Conservation (phyloP, 2,888 invertebrate species). For the Neelides folsomi region DNA sequence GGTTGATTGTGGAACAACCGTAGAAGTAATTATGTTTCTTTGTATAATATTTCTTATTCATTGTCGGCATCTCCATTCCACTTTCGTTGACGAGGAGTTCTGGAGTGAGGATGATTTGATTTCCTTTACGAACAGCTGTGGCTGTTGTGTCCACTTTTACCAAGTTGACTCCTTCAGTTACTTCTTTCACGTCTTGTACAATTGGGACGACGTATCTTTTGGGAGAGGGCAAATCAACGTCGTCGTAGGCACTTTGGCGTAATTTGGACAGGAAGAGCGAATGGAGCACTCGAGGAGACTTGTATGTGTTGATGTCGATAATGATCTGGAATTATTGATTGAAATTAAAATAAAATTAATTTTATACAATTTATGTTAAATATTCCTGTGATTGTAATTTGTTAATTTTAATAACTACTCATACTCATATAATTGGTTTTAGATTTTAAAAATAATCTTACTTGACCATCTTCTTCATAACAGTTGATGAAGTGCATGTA, state of each 20-base stretch:
- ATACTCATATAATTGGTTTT: no score
- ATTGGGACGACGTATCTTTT: slow-evolving; percentile 28
- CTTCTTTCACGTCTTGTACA: slow-evolving; percentile 15
- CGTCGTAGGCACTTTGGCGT: slow-evolving; percentile 22
- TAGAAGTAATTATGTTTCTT: slow-evolving; percentile 41
- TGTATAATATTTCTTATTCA: slow-evolving; percentile 36
- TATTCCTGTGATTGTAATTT: no score
- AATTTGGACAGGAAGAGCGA: slow-evolving; percentile 36
- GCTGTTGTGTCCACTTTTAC: slow-evolving; percentile 34
- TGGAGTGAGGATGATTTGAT: slow-evolving; percentile 28
- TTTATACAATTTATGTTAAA: no score
- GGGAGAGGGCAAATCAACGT: slow-evolving; percentile 22
- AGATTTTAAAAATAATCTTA: no score
- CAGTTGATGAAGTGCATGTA: slow-evolving; percentile 43
- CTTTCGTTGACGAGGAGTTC: slow-evolving; percentile 18
- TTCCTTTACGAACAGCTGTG: slow-evolving; percentile 35
- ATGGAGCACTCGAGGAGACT: slow-evolving; percentile 37
- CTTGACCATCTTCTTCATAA: slow-evolving; percentile 40
- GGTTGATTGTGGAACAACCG: slow-evolving; percentile 37
- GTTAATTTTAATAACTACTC: no score
- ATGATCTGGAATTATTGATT: slow-evolving; percentile 33
- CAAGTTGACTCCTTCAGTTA: slow-evolving; percentile 29
- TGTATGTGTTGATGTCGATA: slow-evolving; percentile 37
- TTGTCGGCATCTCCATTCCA: slow-evolving; percentile 40
- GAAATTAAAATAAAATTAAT: no score